Conservation (phyloP, 1,140 invertebrate species). For the Drosophila oshimai region DNA sequence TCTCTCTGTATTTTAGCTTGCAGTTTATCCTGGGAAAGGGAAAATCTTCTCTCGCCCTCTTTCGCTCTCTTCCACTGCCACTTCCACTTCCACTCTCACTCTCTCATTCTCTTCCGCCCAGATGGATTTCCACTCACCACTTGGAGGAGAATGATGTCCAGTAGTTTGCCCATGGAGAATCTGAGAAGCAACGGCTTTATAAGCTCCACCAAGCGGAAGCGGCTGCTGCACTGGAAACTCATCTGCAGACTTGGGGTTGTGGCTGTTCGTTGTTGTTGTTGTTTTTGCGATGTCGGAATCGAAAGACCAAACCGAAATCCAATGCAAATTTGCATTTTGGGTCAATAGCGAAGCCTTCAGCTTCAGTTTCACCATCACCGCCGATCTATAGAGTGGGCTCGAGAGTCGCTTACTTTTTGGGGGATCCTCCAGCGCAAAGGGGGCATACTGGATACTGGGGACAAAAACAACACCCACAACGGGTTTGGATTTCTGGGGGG, state of each 20-base stretch:
- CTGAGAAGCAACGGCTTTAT: no score
- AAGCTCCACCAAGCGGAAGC: constrained; percentile 9
- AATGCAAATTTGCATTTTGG: constrained; percentile 62
- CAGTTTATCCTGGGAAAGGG: no score
- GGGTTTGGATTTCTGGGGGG: background rate
- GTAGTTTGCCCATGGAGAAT: no score
- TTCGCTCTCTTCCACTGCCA: no score
- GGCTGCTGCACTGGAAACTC: constrained; percentile 1
- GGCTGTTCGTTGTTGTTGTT: no score
- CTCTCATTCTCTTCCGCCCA: constrained; percentile 25
- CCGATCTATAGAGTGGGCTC: background rate
- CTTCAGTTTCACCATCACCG: constrained; percentile 1
- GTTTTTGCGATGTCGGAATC: constrained; percentile 27
- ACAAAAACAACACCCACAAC: background rate
- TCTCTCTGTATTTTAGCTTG: no score
- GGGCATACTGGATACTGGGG: no score
- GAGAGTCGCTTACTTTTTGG: background rate
- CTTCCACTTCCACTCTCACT: constrained; percentile 16
- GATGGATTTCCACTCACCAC: no score
- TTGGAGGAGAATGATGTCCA: no score
- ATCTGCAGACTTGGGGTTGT: background rate
- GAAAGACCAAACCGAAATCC: constrained; percentile 12
- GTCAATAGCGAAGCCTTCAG: constrained; percentile 40
- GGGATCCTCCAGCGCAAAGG: no score
- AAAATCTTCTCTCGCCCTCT: no score